Evolutionary conservation across 2,888 invertebrate species (phyloP).

Genomic region (Dysmachus trigonus): DNA sequence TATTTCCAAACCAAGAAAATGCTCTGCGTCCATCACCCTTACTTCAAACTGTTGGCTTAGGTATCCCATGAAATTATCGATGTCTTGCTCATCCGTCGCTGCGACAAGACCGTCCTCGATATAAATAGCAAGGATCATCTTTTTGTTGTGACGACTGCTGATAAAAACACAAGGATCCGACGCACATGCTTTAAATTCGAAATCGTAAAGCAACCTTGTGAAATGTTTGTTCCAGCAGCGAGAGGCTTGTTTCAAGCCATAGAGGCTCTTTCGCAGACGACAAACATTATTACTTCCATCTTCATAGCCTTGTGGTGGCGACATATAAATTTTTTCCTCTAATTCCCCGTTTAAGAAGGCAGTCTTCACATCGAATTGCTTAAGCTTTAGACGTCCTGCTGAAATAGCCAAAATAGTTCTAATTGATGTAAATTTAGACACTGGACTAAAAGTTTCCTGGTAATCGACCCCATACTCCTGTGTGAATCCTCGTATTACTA

Average conservation of each 20-base stretch:
- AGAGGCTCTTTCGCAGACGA: slow-evolving; percentile 51
- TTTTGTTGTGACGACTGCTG: neutral
- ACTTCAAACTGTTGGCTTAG: slow-evolving; percentile 44
- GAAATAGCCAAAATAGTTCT: slow-evolving; percentile 42
- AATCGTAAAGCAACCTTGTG: slow-evolving; percentile 50
- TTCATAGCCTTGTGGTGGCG: slow-evolving; percentile 47
- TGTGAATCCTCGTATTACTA: slow-evolving; percentile 50
- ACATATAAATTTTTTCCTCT: slow-evolving; percentile 49
- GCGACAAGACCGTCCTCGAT: slow-evolving; percentile 54
- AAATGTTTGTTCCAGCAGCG: slow-evolving; percentile 53
- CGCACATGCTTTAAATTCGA: slow-evolving; percentile 51
- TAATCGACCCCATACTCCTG: slow-evolving; percentile 52
- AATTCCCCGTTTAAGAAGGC: slow-evolving; percentile 51
- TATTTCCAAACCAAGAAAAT: slow-evolving; percentile 48
- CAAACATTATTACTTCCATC: slow-evolving; percentile 50
- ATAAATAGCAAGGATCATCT: slow-evolving; percentile 52
- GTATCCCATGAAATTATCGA: slow-evolving; percentile 42
- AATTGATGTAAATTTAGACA: slow-evolving; percentile 45
- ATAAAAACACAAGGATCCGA: slow-evolving; percentile 55
- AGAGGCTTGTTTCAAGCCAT: slow-evolving; percentile 53
- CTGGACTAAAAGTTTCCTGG: slow-evolving; percentile 52
- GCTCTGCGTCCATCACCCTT: slow-evolving; percentile 44
- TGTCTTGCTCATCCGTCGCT: slow-evolving; percentile 40
- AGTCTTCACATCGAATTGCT: slow-evolving; percentile 51
- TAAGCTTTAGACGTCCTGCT: slow-evolving; percentile 45